Conservation (phyloP, 2,888 invertebrate species). For the Amphipyra berbera region DNA sequence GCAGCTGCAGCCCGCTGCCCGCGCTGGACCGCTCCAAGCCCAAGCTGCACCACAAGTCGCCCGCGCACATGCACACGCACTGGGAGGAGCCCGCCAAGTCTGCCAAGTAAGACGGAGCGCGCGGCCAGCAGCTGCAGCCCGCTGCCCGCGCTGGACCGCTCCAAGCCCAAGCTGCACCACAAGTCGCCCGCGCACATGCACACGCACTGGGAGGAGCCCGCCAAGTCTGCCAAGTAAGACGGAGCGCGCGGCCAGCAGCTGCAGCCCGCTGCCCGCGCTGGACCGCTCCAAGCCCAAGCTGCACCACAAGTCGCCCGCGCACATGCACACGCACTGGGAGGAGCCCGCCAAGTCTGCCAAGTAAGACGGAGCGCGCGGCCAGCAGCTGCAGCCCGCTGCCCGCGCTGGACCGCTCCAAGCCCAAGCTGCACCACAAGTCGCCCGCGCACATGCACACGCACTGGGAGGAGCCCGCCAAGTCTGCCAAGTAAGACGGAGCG, state of each 20-base stretch:
- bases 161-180: slow-evolving; percentile 65
- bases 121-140: too few relatives aligned
- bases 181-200: slow-evolving; percentile 83
- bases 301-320: slow-evolving; percentile 80
- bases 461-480: slow-evolving; percentile 91
- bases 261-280: slow-evolving; percentile 56
- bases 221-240: slow-evolving; percentile 25
- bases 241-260: too few relatives aligned
- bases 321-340: slow-evolving; percentile 91
- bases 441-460: slow-evolving; percentile 87
- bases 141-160: slow-evolving; percentile 53
- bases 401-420: slow-evolving; percentile 56
- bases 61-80: slow-evolving; percentile 87
- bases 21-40: slow-evolving; percentile 58
- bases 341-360: slow-evolving; percentile 78
- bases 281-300: slow-evolving; percentile 59
- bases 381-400: slow-evolving; percentile 54
- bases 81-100: slow-evolving; percentile 91
- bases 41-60: slow-evolving; percentile 76
- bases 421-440: slow-evolving; percentile 76
- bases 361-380: too few relatives aligned
- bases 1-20: slow-evolving; percentile 53
- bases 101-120: too few relatives aligned
- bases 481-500: slow-evolving; percentile 30
- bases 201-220: slow-evolving; percentile 92